These are phyloP conservation scores for Sminthopsis crassicaudata DNA, from an alignment of 2,113 vertebrate genomes.

Conservation along the genomic window DNA sequence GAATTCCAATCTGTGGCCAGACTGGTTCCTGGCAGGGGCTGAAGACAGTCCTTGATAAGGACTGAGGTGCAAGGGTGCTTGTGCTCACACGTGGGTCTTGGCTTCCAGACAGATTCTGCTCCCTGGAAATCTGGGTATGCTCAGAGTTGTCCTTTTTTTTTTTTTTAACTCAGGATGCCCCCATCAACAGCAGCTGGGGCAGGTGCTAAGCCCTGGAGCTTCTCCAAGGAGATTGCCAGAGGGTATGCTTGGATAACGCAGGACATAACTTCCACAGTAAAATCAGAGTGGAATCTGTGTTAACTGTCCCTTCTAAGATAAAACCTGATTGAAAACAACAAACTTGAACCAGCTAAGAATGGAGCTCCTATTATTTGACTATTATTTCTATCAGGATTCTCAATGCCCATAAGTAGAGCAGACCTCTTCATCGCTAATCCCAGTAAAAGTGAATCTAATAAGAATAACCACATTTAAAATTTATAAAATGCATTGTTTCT, in stretches of 20 bases:
- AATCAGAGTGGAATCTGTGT: background rate
- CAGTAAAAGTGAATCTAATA: background rate
- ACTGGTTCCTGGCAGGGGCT: background rate
- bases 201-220: background rate
- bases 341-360: background rate
- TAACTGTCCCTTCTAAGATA: background rate
- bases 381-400: background rate
- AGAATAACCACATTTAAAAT: background rate
- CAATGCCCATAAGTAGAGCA: background rate
- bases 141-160: background rate
- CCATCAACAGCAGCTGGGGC: background rate
- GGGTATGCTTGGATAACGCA: background rate
- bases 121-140: background rate
- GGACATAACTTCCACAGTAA: background rate
- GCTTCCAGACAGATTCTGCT: background rate
- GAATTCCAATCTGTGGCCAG: conserved; percentile 63
- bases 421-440: background rate
- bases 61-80: conserved; percentile 4
- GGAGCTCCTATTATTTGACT: background rate
- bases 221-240: background rate
- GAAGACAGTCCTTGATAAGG: background rate
- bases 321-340: conserved; percentile 3
- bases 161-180: background rate
- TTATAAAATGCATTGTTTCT: background rate
- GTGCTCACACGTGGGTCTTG: background rate